These are phyloP conservation scores for Pristionchus entomophagus DNA, from an alignment of 2,888 invertebrate species.

Conservation along the genomic window DNA sequence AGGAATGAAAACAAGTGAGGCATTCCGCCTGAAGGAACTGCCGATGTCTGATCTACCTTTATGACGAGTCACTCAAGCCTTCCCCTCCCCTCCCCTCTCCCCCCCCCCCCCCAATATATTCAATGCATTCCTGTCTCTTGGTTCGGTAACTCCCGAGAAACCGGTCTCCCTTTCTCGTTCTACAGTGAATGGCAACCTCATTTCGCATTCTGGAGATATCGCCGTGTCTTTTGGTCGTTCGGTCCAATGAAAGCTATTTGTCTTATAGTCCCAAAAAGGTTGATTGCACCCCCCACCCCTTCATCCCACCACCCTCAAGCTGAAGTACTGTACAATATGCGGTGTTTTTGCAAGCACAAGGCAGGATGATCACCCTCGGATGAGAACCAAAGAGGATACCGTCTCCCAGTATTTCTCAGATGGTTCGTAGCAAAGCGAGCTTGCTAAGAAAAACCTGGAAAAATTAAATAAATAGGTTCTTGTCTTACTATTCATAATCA, in stretches of 20 bases:
- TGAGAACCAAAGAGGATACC: too few species aligned
- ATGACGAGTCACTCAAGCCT: not conserved
- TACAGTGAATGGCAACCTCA: not conserved
- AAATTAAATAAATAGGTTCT: too few species aligned
- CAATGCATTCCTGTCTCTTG: not conserved
- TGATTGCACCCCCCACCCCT: not conserved
- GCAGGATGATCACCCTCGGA: too few species aligned
- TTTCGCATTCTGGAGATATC: not conserved
- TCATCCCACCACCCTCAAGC: not conserved
- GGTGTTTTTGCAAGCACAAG: too few species aligned
- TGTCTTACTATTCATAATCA: too few species aligned
- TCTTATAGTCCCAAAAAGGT: not conserved
- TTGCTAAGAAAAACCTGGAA: too few species aligned
- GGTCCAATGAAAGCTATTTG: not conserved
- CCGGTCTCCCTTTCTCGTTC: not conserved
- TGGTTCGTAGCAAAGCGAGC: too few species aligned
- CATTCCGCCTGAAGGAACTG: not conserved
- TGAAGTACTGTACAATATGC: too few species aligned
- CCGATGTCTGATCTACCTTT: slow-evolving; percentile 15
- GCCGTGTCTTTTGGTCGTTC: too few species aligned
- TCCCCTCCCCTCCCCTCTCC: not conserved
- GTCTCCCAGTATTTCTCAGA: too few species aligned
- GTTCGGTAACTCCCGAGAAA: not conserved
- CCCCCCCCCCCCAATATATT: too few species aligned
- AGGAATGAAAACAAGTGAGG: slow-evolving; percentile 23